These are phyloP conservation scores for Callochromis pleurospilus DNA, from an alignment of 2,113 vertebrate genomes.

Conservation along the genomic window DNA sequence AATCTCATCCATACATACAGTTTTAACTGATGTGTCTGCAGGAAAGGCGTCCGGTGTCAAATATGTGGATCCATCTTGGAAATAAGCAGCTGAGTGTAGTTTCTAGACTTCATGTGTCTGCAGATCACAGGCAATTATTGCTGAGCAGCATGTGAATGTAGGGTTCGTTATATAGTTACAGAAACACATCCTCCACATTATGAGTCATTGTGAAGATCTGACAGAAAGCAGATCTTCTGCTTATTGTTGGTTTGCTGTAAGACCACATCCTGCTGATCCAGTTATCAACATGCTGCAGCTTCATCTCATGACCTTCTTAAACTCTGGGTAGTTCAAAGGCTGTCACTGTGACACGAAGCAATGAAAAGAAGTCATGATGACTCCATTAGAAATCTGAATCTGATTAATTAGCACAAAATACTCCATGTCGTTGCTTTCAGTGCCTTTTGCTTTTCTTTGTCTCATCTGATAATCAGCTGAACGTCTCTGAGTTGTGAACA, in stretches of 20 bases:
- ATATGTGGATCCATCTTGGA: not conserved
- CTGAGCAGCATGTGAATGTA: not conserved
- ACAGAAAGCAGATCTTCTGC: not conserved
- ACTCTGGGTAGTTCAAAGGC: not conserved
- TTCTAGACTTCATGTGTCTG: not conserved
- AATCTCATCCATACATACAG: accelerated
- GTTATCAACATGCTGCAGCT: not conserved
- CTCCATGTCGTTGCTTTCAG: accelerated
- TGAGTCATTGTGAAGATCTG: not conserved
- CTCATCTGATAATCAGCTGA: not conserved
- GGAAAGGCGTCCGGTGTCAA: accelerated
- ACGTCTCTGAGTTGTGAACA: not conserved
- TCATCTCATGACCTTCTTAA: not conserved
- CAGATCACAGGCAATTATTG: not conserved
- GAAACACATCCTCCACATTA: not conserved
- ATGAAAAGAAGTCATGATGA: not conserved
- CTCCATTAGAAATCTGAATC: accelerated
- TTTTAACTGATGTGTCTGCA: accelerated
- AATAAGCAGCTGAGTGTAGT: not conserved
- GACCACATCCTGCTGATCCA: not conserved
- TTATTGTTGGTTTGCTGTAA: accelerated
- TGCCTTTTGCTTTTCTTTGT: not conserved
- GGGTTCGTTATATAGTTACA: accelerated
- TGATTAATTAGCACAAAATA: not conserved
- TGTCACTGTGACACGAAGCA: accelerated